Conservation (phyloP, 2,113 vertebrate species). For the Herpetotheres cachinnans region DNA sequence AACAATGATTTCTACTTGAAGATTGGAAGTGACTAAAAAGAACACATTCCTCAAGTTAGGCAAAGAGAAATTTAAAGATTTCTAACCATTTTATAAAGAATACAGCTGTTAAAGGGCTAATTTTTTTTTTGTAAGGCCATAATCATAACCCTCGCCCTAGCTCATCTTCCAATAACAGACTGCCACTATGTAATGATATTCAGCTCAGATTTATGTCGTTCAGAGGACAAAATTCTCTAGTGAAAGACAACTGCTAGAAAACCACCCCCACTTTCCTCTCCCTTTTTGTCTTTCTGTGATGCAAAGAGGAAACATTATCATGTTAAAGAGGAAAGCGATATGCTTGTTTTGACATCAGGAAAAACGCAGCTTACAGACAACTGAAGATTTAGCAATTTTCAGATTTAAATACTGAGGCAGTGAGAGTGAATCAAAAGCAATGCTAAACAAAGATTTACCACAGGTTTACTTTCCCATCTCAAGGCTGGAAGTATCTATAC, state of each 20-base stretch:
- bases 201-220: background rate
- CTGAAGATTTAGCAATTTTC: background rate
- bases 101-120: background rate
- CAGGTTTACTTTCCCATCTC: background rate
- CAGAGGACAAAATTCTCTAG: background rate
- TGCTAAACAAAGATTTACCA: background rate
- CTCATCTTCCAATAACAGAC: background rate
- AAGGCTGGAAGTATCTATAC: background rate
- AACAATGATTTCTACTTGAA: background rate
- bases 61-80: background rate
- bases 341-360: background rate
- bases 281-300: background rate
- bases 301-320: background rate
- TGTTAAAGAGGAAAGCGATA: background rate
- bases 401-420: background rate
- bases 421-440: background rate
- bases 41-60: background rate
- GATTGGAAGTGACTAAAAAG: background rate
- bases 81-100: background rate
- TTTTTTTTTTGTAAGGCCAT: background rate
- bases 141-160: background rate
- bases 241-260: background rate
- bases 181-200: background rate
- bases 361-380: background rate
- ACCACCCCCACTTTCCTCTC: background rate